phyloP scores from a whole-genome alignment of 2,113 vertebrate species.

The Percina caprodes region DNA sequence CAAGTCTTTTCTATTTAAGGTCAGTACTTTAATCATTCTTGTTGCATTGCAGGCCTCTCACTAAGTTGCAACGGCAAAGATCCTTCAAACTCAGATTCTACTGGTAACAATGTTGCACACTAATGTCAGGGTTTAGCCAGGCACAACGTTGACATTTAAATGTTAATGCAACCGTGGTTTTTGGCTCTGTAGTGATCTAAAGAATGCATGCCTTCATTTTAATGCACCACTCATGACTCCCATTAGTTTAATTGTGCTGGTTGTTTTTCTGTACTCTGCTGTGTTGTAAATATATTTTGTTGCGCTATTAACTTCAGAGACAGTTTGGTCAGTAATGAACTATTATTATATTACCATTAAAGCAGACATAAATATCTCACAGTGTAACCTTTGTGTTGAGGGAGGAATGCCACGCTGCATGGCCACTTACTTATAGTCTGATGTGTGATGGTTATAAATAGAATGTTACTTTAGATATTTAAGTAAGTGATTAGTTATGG shows the following conservation, averaged over 20 bases:
- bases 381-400: slow-evolving; percentile 19
- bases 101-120: slow-evolving; percentile 25
- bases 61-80: slow-evolving; percentile 6
- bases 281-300: slow-evolving; percentile 35
- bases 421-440: slow-evolving; percentile 28
- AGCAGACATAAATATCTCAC: not conserved
- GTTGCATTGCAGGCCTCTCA: slow-evolving; percentile 45
- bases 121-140: slow-evolving; percentile 4
- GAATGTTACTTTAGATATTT: slow-evolving; percentile 22
- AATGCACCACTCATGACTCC: slow-evolving; percentile 57
- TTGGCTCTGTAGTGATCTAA: not conserved
- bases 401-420: slow-evolving; percentile 24
- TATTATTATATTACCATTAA: slow-evolving; percentile 19
- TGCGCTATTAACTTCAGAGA: slow-evolving; percentile 16
- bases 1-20: slow-evolving; percentile 75
- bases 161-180: slow-evolving; percentile 16
- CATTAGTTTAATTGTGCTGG: slow-evolving; percentile 53
- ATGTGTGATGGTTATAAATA: slow-evolving; percentile 47
- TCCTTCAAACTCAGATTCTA: slow-evolving; percentile 25
- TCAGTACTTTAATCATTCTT: slow-evolving; percentile 78
- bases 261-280: slow-evolving; percentile 44
- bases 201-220: slow-evolving; percentile 41
- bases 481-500: not conserved
- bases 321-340: slow-evolving; percentile 16
- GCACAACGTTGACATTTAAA: slow-evolving; percentile 18